Evolutionary conservation across 2,888 invertebrate species (phyloP).

Genomic region (Hydrotaea diabolus): DNA sequence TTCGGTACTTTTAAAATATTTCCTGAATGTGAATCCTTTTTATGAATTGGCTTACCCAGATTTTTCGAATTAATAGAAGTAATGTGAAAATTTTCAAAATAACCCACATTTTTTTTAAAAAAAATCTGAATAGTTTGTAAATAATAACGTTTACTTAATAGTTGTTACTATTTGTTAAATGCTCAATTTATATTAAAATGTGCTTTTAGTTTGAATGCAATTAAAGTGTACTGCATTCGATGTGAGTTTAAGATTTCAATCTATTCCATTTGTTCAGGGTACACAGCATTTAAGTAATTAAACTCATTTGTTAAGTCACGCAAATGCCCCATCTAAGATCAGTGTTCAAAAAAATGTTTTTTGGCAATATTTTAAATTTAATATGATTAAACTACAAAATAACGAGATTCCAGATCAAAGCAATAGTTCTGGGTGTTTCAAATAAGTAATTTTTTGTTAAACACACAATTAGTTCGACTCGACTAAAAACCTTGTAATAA

Average conservation of each 20-base stretch:
- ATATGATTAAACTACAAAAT: too few species aligned
- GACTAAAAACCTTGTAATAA: too few species aligned
- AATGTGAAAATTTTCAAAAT: not conserved
- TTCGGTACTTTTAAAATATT: not conserved
- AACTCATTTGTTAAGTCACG: not conserved
- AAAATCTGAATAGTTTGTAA: not conserved
- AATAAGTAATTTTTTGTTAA: too few species aligned
- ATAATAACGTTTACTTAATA: not conserved
- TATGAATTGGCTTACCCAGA: not conserved
- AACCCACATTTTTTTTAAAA: not conserved
- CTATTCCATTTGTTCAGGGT: not conserved
- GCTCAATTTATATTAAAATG: not conserved
- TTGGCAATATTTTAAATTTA: too few species aligned
- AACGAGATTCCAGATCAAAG: not conserved
- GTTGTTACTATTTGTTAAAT: not conserved
- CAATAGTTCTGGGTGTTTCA: too few species aligned
- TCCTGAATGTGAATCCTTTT: not conserved
- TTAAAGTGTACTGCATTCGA: not conserved
- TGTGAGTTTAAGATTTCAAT: not conserved
- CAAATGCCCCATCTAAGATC: not conserved
- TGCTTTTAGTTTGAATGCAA: not conserved
- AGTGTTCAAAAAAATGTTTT: too few species aligned
- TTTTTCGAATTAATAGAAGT: not conserved
- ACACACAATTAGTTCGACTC: too few species aligned
- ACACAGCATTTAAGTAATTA: not conserved